Base-by-base conservation (phyloP, 2,888 invertebrate species). In the Neoscelio sp. region DNA sequence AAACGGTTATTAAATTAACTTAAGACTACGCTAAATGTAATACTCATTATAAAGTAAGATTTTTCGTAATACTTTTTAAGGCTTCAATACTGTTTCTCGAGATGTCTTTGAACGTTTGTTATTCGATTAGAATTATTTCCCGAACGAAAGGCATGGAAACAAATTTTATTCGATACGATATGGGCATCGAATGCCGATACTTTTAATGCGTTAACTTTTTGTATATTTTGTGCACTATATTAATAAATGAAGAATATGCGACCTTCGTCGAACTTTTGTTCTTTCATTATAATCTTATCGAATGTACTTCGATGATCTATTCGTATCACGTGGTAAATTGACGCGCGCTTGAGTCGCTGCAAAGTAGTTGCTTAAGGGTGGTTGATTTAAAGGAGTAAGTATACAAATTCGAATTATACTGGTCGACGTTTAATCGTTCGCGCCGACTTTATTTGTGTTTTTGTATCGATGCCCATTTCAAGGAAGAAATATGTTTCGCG, bases 31-130 rank as follows among this genome's bases (percentile, higher is more conserved):
- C 56, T 58, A 58, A 58, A 40, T 70, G 58, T 58, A 60, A 70
- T 70, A 70, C 58, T 70, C 70, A 71, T 71, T 71, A 71, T 62
- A 44, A 52, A 71, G 60, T 71, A 71, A 60, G 71, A 71, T 71
- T 71, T 60, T 54, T 26, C 28, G 23, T 33, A 44, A 56, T 26
- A 48, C 35, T 8, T 42, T 70, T 20, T 60, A 70, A 60, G 70
- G 50, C 60, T 50, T 48, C 40, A n/a, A 40, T 60, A 60, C 60
- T 52, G 42, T n/a, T 60, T 71, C 44, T 35, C 52, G 42, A 60
- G 70, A 60, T 70, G 52, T 70, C 70, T 70, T 60, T 70, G 60
- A 60, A 60, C 48, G 48, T n/a, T n/a, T 60, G 26, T 70, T 70
- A 52, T 42, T 70, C 26, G n/a, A 23, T 23, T 23, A 23, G 6